Base-by-base conservation (phyloP, 2,888 invertebrate species). In the Cryptocephalus primarius region DNA sequence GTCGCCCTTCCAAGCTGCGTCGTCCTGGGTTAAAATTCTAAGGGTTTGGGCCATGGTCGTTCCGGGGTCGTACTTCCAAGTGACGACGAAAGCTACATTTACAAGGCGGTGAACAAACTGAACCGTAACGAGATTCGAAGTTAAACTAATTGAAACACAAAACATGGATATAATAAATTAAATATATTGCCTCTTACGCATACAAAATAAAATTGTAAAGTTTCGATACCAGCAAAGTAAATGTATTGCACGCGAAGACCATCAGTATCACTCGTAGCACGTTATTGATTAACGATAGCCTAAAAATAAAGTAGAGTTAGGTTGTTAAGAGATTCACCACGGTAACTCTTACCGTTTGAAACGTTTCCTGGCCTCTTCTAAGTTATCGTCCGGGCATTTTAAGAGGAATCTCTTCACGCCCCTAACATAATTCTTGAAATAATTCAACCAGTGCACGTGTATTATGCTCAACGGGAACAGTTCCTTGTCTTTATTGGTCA, bases 361-460 rank as follows among this genome's bases (percentile, higher is more conserved):
- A 44, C 48, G 54, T 32, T 39, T 44, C 44, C 45, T 56, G 3
- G 61, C 58, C 2, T 39, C 40, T 4, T 57, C 55, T 41, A 88
- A 65, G 0, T 81, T 82, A 45, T 76, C 76, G 10, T 83, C 75
- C 49, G 81, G 77, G 54, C 93, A 91, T 62, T 90, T 89, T 56
- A 88, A 77, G 44, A 92, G 67, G 64, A 83, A 87, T 44, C 77
- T 68, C 46, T 90, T 75, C 44, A 89, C 76, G 4, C 93, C 93
- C 42, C 72, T 71, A 32, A 88, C 70, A 61, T 89, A 88, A 38
- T 73, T 73, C 46, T 76, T 74, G 62, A 86, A 79, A 60, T 84
- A 89, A 2, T 72, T 65, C 12, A 75, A 65, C 92, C 93, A 93
- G 56, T 83, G 71, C 10, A 92, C 69, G 8, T 75, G 70, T 0